phyloP scores from a whole-genome alignment of 2,113 vertebrate genomes.

The Coregonus clupeaformis region DNA sequence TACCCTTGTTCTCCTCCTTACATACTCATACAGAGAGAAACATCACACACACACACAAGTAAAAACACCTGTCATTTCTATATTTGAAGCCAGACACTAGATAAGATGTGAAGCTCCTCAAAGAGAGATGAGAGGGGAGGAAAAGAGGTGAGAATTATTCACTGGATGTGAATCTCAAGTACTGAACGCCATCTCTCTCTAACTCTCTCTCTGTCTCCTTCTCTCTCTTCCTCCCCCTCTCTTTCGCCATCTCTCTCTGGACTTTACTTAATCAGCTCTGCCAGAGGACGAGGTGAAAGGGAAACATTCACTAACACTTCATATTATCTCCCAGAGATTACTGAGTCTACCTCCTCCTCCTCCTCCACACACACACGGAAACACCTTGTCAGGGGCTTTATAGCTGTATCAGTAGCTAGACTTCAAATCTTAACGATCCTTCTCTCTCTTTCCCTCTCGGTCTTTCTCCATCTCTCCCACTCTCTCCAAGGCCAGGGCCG shows the following conservation, averaged over 20 bases:
- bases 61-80: neutral
- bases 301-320: neutral
- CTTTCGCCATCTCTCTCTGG: neutral
- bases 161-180: neutral
- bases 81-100: neutral
- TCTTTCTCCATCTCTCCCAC: slow-evolving; percentile 21
- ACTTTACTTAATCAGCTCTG: slow-evolving; percentile 1
- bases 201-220: no score
- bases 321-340: neutral
- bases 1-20: neutral
- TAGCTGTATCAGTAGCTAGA: slow-evolving; percentile 14
- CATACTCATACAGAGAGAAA: neutral
- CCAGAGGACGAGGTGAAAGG: slow-evolving; percentile 28
- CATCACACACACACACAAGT: neutral
- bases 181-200: neutral
- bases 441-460: slow-evolving; percentile 4
- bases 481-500: slow-evolving; percentile 25
- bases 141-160: neutral
- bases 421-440: slow-evolving; percentile 9
- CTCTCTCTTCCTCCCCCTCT: no score
- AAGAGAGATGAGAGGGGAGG: neutral
- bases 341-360: neutral
- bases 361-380: neutral
- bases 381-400: neutral
- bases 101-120: slow-evolving; percentile 2